These are phyloP conservation scores for Buphagus erythrorhynchus DNA, from an alignment of 2,797 vertebrate genomes.

Conservation along the genomic window DNA sequence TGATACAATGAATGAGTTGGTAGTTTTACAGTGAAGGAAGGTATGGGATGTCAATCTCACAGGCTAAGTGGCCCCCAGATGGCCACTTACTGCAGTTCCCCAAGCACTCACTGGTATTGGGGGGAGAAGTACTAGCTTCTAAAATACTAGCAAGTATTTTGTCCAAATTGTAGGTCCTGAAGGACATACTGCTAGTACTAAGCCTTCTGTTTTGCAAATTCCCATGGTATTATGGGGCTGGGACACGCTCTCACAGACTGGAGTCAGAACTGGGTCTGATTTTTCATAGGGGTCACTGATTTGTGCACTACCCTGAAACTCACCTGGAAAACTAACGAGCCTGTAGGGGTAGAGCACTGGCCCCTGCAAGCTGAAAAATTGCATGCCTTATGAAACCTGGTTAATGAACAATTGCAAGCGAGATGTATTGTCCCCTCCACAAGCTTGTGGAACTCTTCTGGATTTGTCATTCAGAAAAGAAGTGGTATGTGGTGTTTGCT, in stretches of 20 bases:
- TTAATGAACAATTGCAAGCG: background rate
- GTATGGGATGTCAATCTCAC: background rate
- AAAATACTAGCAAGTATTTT: background rate
- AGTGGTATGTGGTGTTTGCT: background rate
- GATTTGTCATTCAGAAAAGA: background rate
- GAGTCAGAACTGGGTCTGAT: background rate
- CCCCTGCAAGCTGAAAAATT: background rate
- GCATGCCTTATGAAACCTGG: background rate
- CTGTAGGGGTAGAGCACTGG: fast-evolving
- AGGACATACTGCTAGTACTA: background rate
- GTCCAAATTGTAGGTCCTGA: background rate
- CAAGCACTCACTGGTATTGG: background rate
- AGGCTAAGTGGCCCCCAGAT: background rate
- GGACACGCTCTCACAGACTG: background rate
- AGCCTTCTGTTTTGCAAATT: background rate
- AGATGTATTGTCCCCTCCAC: background rate
- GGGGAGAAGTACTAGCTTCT: background rate
- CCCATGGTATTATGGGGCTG: background rate
- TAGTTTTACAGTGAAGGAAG: background rate
- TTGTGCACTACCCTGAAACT: background rate
- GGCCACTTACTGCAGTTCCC: background rate
- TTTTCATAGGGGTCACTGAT: background rate
- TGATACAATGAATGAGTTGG: background rate
- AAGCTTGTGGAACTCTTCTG: background rate
- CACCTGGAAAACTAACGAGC: background rate